These are phyloP conservation scores for Scaptodrosophila latifasciaeformis DNA, from an alignment of 2,888 invertebrate genomes.

Conservation along the genomic window DNA sequence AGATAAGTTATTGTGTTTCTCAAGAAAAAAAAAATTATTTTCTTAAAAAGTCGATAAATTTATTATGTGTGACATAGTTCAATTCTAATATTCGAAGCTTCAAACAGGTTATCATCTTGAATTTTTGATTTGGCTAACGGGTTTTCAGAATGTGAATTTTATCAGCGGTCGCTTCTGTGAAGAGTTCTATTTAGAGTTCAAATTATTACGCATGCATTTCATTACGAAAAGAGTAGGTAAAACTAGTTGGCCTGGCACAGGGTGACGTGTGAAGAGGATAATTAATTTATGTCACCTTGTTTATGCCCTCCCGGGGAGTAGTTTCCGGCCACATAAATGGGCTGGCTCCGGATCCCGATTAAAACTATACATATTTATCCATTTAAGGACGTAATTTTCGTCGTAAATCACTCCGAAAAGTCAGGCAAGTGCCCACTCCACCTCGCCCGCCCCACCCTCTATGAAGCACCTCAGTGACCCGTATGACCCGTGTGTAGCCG, in stretches of 20 bases:
- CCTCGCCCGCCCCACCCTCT: conserved; percentile 35
- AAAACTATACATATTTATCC: conserved; percentile 66
- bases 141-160: too few species aligned
- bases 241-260: conserved; percentile 20
- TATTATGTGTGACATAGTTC: too few species aligned
- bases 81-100: too few species aligned
- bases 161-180: too few species aligned
- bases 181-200: neutral
- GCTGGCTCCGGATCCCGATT: conserved; percentile 33
- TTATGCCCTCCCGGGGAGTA: conserved; percentile 50
- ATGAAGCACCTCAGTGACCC: conserved; percentile 46
- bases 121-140: too few species aligned
- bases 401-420: conserved; percentile 59
- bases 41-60: too few species aligned
- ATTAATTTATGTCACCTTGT: conserved; percentile 61
- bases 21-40: conserved; percentile 2
- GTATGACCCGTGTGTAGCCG: neutral
- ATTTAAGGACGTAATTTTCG: conserved; percentile 63
- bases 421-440: conserved; percentile 14
- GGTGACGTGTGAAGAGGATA: conserved; percentile 55
- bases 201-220: neutral
- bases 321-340: conserved; percentile 46
- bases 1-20: too few species aligned
- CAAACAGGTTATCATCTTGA: too few species aligned
- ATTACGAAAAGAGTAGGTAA: too few species aligned